phyloP scores from a whole-genome alignment of 2,113 vertebrate species.

The Egretta garzetta region DNA sequence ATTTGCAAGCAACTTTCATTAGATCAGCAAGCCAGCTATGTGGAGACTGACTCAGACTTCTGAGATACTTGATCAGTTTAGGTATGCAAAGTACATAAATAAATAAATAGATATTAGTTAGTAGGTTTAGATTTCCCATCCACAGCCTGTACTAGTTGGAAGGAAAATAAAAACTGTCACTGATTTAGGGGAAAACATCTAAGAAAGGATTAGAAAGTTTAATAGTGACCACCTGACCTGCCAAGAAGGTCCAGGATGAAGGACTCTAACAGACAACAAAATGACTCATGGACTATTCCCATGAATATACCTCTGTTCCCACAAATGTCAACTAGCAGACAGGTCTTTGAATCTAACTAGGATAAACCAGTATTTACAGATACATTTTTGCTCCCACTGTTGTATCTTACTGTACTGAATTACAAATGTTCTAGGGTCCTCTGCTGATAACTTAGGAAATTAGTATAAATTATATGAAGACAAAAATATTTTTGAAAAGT shows the following conservation, averaged over 20 bases:
- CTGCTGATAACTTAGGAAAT: neutral
- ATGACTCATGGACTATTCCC: neutral
- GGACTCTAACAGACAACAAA: neutral
- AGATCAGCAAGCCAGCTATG: neutral
- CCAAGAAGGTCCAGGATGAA: neutral
- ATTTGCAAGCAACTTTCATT: neutral
- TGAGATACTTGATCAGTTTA: neutral
- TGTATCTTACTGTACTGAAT: neutral
- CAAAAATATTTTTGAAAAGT: neutral
- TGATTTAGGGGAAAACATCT: neutral
- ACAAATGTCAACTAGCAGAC: neutral
- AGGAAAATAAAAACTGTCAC: neutral
- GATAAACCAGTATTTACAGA: neutral
- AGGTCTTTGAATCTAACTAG: neutral
- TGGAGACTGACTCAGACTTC: neutral
- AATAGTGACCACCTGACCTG: neutral
- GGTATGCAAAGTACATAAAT: neutral
- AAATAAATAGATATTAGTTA: neutral
- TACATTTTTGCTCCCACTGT: neutral
- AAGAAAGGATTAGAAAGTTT: neutral
- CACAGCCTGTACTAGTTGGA: neutral
- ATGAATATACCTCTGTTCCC: neutral
- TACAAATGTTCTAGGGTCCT: neutral
- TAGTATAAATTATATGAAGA: neutral
- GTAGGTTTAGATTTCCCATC: neutral